These are phyloP conservation scores for Xestia ashworthii DNA, from an alignment of 2,888 invertebrate species.

Conservation along the genomic window DNA sequence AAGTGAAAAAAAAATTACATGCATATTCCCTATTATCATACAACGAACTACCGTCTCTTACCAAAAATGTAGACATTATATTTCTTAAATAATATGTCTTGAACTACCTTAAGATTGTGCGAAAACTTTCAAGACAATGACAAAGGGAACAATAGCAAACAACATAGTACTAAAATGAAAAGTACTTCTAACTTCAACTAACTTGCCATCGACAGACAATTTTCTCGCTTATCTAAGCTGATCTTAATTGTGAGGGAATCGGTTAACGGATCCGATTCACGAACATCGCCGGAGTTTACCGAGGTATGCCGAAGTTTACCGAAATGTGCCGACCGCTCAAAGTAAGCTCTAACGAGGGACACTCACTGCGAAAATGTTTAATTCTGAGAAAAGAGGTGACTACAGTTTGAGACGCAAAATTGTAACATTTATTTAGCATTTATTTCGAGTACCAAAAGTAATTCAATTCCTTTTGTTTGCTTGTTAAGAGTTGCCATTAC, in stretches of 20 bases:
- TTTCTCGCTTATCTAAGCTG: conserved; percentile 37
- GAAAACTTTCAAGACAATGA: conserved; percentile 1
- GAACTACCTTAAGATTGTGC: not conserved
- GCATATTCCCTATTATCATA: too few species aligned
- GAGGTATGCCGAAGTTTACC: conserved; percentile 30
- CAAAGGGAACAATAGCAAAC: conserved; percentile 22
- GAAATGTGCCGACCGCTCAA: conserved; percentile 27
- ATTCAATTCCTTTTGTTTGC: not conserved
- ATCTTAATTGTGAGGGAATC: conserved; percentile 49
- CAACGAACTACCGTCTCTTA: not conserved
- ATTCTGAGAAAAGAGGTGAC: conserved; percentile 29
- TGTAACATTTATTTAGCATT: not conserved
- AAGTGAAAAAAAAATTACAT: too few species aligned
- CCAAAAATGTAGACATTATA: not conserved
- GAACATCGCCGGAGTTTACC: conserved; percentile 26
- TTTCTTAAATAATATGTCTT: not conserved
- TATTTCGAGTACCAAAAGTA: not conserved
- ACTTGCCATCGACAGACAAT: conserved; percentile 23
- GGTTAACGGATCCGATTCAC: conserved; percentile 50
- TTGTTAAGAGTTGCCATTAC: not conserved
- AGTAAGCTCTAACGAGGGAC: conserved; percentile 44
- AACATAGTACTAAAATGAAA: conserved; percentile 16
- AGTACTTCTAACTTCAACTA: conserved; percentile 9
- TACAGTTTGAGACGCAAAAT: not conserved
- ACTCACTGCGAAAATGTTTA: conserved; percentile 17